These are phyloP conservation scores for Brachionus calyciflorus DNA, from an alignment of 1,140 invertebrate species.

Conservation along the genomic window DNA sequence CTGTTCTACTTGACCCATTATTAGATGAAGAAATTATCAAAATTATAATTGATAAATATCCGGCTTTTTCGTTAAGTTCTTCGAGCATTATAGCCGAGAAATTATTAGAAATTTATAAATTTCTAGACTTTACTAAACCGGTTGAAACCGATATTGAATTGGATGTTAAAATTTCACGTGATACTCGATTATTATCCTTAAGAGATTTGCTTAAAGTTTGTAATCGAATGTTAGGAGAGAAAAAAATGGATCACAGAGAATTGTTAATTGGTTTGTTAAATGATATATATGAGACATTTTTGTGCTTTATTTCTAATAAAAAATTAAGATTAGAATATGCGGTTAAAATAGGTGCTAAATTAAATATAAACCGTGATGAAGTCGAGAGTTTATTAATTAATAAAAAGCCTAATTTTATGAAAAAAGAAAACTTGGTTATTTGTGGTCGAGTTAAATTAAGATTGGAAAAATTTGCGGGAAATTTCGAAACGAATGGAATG, in stretches of 20 bases:
- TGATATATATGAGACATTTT: slow-evolving; percentile 36
- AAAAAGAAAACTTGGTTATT: neutral
- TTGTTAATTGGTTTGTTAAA: neutral
- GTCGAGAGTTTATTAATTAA: neutral
- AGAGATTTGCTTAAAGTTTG: slow-evolving; percentile 35
- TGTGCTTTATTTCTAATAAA: neutral
- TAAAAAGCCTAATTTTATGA: slow-evolving; percentile 8
- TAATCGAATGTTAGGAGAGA: neutral
- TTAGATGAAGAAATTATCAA: neutral
- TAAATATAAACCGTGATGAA: slow-evolving; percentile 25
- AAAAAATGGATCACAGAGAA: neutral
- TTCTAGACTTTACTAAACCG: neutral
- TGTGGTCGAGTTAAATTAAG: slow-evolving; percentile 19
- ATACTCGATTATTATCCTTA: neutral
- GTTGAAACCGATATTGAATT: neutral
- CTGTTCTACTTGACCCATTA: neutral
- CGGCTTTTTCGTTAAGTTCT: neutral
- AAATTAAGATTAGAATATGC: neutral
- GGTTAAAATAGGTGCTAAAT: neutral
- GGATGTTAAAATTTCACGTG: neutral
- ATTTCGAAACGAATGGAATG: neutral
- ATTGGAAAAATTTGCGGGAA: neutral
- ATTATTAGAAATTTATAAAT: neutral
- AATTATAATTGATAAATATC: slow-evolving; percentile 14
- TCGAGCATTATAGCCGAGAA: neutral